phyloP scores from a whole-genome alignment of 2,797 vertebrate genomes.

The Octomys mimax region DNA sequence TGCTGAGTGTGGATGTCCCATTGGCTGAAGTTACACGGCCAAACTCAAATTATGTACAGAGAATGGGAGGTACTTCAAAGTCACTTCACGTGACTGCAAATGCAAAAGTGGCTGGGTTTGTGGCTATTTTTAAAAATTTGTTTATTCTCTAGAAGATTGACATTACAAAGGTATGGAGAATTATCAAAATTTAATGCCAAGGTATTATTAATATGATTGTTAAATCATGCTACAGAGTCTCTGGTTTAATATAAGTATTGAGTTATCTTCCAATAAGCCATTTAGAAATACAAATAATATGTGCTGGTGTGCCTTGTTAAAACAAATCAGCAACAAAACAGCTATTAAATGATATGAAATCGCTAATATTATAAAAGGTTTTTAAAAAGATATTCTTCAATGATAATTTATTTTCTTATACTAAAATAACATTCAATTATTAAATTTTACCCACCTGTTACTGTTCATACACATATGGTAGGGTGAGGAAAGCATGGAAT shows the following conservation, averaged over 20 bases:
- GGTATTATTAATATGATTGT: background rate
- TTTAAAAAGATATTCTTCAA: conserved; percentile 46
- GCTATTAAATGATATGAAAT: background rate
- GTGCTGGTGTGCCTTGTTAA: background rate
- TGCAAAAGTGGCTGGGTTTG: background rate
- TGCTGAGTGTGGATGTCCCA: background rate
- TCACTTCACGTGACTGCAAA: background rate
- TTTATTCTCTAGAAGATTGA: background rate
- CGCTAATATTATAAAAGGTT: background rate
- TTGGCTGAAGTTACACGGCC: background rate
- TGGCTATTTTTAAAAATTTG: background rate
- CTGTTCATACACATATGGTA: background rate
- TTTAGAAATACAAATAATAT: conserved; percentile 40
- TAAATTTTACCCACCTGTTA: background rate
- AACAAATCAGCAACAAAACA: background rate
- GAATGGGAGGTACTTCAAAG: background rate
- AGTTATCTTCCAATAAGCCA: conserved; percentile 21
- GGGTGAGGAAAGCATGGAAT: background rate
- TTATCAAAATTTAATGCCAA: background rate
- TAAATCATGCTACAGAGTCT: conserved; percentile 32
- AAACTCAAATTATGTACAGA: background rate
- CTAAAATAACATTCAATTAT: conserved; percentile 5
- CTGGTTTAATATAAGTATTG: background rate
- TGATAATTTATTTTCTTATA: background rate
- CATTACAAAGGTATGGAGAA: background rate